phyloP scores from a whole-genome alignment of 2,113 vertebrate genomes.

The Paramormyrops kingsleyae region DNA sequence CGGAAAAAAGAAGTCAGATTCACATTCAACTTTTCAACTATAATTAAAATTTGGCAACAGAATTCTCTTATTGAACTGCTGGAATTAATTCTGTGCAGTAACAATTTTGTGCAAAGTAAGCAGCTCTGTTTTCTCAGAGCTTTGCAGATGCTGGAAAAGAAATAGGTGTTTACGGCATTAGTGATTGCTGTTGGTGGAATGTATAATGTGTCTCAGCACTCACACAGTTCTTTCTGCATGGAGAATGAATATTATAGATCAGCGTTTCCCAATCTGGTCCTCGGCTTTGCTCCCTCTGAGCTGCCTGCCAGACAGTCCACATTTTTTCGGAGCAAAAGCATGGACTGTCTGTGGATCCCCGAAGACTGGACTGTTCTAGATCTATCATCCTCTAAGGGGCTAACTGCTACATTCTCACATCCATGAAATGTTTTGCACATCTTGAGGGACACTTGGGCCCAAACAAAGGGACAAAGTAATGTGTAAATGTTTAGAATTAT shows the following conservation, averaged over 20 bases:
- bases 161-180: not conserved
- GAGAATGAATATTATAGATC: not conserved
- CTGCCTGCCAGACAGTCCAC: not conserved
- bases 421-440: not conserved
- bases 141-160: not conserved
- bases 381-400: not conserved
- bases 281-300: not conserved
- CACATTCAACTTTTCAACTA: not conserved
- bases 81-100: not conserved
- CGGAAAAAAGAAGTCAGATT: not conserved
- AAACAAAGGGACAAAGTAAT: not conserved
- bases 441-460: not conserved
- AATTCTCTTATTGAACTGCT: not conserved
- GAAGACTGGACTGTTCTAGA: not conserved
- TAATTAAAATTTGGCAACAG: not conserved
- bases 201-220: not conserved
- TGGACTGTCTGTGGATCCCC: not conserved
- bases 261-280: not conserved
- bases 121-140: not conserved
- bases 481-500: not conserved
- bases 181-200: not conserved
- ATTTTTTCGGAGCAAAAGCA: not conserved
- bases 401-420: not conserved
- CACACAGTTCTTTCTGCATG: not conserved
- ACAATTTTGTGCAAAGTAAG: not conserved